A percentile compares a stretch with the other conserved stretches of the same genome.
These are phyloP conservation scores for Pseudomugil gertrudae DNA, from an alignment of 2,797 vertebrate species.

Conservation along the genomic window DNA sequence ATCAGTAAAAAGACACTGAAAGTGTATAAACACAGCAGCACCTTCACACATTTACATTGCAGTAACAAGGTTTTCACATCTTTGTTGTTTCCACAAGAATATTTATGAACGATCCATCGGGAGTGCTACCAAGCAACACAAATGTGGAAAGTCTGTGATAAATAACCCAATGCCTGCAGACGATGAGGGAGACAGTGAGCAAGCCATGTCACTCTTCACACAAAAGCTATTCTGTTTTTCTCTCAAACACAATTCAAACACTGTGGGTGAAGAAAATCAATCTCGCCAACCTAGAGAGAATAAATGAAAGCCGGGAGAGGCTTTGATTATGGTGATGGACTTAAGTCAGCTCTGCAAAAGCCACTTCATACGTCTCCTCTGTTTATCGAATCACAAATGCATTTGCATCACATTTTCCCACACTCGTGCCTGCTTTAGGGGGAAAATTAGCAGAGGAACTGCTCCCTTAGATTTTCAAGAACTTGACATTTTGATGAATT, in stretches of 20 bases:
- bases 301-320: slow-evolving; percentile 61
- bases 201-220: slow-evolving; percentile 56
- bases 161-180: slow-evolving; percentile 61
- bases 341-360: slow-evolving; percentile 53
- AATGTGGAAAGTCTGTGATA: slow-evolving; percentile 46
- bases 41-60: slow-evolving; percentile 7
- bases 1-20: slow-evolving; percentile 3
- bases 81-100: slow-evolving; percentile 43
- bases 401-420: slow-evolving; percentile 60
- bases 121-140: slow-evolving; percentile 46
- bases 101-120: slow-evolving; percentile 49
- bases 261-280: slow-evolving; percentile 72
- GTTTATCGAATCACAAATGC: slow-evolving; percentile 61
- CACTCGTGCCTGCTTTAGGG: slow-evolving; percentile 34
- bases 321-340: slow-evolving; percentile 70
- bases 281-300: slow-evolving; percentile 50
- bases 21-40: background rate
- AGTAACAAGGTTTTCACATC: slow-evolving; percentile 15
- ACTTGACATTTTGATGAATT: slow-evolving; percentile 68
- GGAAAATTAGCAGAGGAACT: slow-evolving; percentile 33
- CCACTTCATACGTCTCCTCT: slow-evolving; percentile 45
- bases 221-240: slow-evolving; percentile 66
- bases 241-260: slow-evolving; percentile 60
- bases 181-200: slow-evolving; percentile 46
- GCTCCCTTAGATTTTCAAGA: slow-evolving; percentile 23